Base-by-base conservation (phyloP, 2,797 vertebrate species). In the Staurois parvus region DNA sequence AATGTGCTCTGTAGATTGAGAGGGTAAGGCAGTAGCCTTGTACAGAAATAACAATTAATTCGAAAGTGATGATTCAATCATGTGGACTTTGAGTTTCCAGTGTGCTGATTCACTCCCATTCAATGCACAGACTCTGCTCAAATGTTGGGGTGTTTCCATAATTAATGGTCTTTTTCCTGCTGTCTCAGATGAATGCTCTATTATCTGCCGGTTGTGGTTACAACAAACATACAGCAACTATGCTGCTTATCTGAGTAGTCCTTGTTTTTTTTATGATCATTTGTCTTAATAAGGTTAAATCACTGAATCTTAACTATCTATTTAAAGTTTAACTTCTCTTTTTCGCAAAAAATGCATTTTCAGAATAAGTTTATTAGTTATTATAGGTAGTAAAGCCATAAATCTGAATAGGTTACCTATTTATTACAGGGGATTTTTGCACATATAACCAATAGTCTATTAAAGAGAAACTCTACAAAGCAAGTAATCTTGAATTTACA, bases 1-100 rank as follows among this genome's bases (percentile, higher is more conserved):
- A 26, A 30, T 45, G 37, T 66, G 11, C 3, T 74, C 28, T 52
- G 26, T 84, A 2, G 17, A 59, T 72, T 76, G 48, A 70, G 40
- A 30, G 28, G 48, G 75, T 28, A 72, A 84, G 52, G 75, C 37
- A 79, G 34, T 48, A 32, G 77, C 9, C 74, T 64, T 42, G 75
- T n/a, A 81, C 34, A 29, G 45, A 76, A 81, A 85, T 70, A 76
- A 32, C 66, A 34, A 77, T 70, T 86, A 66, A 66, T 72, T 48
- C 34, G 67, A 81, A 72, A 32, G 52, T 76, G 29, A 68, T 82
- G 74, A 72, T 72, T 78, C 64, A 24, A 42, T 68, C 77, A 85
- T 24, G 62, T 79, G 85, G 74, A 86, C 85, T 77, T 86, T 86
- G 85, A 45, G 76, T 30, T 64, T 81, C 62, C 52, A 75, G 67